Percentiles rank a stretch among this genome's conserved stretches.
phyloP scores from a whole-genome alignment of 2,888 invertebrate genomes.

The Chrysolina haemoptera region DNA sequence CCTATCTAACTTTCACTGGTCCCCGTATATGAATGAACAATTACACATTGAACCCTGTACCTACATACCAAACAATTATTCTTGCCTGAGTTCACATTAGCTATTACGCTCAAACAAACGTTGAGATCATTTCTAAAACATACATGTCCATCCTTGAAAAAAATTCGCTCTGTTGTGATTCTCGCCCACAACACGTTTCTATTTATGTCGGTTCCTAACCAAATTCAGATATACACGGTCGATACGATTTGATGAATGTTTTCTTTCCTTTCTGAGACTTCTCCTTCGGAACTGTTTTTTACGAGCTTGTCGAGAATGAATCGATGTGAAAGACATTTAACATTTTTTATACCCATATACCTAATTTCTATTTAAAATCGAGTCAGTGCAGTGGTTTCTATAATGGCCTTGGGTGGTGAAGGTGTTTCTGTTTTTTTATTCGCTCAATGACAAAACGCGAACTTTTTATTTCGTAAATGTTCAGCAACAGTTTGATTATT shows the following conservation, averaged over 20 bases:
- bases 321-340: no score
- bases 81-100: not conserved
- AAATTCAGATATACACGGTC: not conserved
- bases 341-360: no score
- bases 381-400: not conserved
- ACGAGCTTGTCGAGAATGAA: no score
- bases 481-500: not conserved
- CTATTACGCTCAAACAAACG: not conserved
- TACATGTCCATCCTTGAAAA: slow-evolving; percentile 2
- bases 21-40: no score
- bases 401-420: not conserved
- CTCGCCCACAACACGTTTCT: not conserved
- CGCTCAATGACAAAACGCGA: not conserved
- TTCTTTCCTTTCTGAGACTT: not conserved
- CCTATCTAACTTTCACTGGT: no score
- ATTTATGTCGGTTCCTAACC: slow-evolving; percentile 1
- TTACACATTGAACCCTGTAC: no score
- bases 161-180: not conserved
- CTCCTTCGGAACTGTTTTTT: no score
- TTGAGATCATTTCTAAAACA: slow-evolving; percentile 22
- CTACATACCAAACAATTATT: not conserved
- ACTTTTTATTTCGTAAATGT: not conserved
- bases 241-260: not conserved
- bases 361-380: no score
- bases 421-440: not conserved